Percentiles rank a stretch among this genome's conserved stretches.
These are phyloP conservation scores for Pogonophryne albipinna DNA, from an alignment of 2,797 vertebrate species.

Conservation along the genomic window DNA sequence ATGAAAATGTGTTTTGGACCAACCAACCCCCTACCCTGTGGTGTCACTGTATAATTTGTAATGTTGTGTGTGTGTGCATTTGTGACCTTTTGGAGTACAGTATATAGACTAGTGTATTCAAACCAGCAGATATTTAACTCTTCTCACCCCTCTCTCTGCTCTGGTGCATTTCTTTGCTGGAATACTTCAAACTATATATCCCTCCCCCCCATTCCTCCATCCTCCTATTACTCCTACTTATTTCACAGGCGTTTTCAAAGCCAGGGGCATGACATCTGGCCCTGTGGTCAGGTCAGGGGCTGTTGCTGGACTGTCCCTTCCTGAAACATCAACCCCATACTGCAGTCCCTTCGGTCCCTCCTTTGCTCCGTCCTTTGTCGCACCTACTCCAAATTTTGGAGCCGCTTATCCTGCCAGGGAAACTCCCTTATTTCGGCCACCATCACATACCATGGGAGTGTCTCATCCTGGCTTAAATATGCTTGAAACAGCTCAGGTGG, in stretches of 20 bases:
- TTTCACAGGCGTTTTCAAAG: constrained; percentile 77
- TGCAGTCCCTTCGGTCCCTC: constrained; percentile 45
- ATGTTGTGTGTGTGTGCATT: constrained; percentile 35
- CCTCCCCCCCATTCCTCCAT: constrained; percentile 21
- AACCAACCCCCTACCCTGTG: constrained; percentile 23
- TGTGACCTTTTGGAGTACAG: constrained; percentile 40
- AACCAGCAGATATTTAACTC: constrained; percentile 56
- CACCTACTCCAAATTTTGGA: constrained; percentile 20
- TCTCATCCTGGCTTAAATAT: constrained; percentile 24
- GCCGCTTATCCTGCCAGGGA: constrained; percentile 9
- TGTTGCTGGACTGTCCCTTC: constrained; percentile 35
- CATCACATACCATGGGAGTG: neutral
- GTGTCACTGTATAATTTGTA: constrained; percentile 53
- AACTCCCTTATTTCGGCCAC: constrained; percentile 20
- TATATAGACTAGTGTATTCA: constrained; percentile 45
- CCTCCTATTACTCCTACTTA: constrained; percentile 41
- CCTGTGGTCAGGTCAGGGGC: constrained; percentile 44
- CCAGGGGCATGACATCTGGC: constrained; percentile 31
- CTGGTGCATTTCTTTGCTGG: constrained; percentile 60
- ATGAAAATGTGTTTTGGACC: constrained; percentile 51
- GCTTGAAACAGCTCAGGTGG: constrained; percentile 29
- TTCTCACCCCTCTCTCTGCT: constrained; percentile 60
- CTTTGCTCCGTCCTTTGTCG: constrained; percentile 9
- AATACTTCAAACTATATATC: constrained; percentile 56
- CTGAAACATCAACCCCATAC: constrained; percentile 34